These are phyloP conservation scores for Siniperca scherzeri DNA, from an alignment of 2,797 vertebrate species.

Conservation along the genomic window DNA sequence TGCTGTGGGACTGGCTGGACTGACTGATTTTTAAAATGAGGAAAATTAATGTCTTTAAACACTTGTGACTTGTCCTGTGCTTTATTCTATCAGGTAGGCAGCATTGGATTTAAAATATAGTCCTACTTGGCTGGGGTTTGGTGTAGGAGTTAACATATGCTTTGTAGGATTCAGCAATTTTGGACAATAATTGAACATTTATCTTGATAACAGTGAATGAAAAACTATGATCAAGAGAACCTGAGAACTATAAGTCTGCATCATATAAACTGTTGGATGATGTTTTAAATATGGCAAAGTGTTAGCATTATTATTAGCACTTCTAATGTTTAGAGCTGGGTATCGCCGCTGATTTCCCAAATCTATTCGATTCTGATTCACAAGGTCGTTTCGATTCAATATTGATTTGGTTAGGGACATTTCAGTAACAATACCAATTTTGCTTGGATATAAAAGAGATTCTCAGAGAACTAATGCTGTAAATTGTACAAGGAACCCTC, in stretches of 20 bases:
- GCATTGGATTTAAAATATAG: background rate
- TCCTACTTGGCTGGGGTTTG: background rate
- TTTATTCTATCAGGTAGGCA: background rate
- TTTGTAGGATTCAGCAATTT: background rate
- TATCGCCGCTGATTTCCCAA: no score
- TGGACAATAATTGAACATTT: background rate
- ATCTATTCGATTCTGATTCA: no score
- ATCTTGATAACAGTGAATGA: background rate
- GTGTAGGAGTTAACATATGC: background rate
- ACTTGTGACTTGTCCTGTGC: background rate
- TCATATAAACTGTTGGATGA: background rate
- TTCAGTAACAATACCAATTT: no score
- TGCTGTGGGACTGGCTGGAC: slow-evolving; percentile 2
- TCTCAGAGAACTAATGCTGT: no score
- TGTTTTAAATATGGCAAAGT: background rate
- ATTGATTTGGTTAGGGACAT: no score
- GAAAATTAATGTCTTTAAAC: background rate
- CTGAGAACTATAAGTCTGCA: background rate
- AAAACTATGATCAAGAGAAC: background rate
- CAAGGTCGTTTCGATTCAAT: no score
- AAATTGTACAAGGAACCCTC: no score
- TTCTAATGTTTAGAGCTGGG: no score
- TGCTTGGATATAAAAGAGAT: no score
- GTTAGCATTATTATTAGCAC: background rate
- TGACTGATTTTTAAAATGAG: background rate